Evolutionary conservation across 2,888 invertebrate genomes (phyloP), one percentile per base, ranked within the genome.

Genomic region (Melolontha melolontha): DNA sequence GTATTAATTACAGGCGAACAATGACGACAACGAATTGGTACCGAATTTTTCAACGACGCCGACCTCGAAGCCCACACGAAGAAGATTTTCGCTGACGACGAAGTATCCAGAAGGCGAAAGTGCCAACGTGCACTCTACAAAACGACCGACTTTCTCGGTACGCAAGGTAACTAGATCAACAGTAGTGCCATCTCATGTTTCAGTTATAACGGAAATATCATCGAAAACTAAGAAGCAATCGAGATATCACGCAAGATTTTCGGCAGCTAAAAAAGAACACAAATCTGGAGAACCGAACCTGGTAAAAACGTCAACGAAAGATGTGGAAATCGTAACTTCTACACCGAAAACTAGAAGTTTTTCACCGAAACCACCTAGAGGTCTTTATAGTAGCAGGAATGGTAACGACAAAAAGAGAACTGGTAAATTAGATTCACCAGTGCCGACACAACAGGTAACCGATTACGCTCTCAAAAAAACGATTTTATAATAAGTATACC

Each of bases 221-320:
- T 62, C 75, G 72, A 66, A 72, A 52, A 63, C 62, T 34, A 64
- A 47, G 72, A 76, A 75, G 73, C 72, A 75, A 57, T 76, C 78
- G 71, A 75, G 79, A 77, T 80, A 79, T 76, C 78, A 80, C 62
- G 79, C 80, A 0, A 76, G 78, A 70, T 79, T 78, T 66, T 78
- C 72, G 51, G 68, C 74, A 0, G 68, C 66, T 34, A 70, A 27
- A 27, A 54, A 57, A 29, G 40, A 42, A 5, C 41, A 65, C 2
- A 62, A 55, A 27, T 44, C 27, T 2, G 54, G 12, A 29, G 52
- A 34, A 41, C 40, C 34, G 27, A 50, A 44, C 34, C 17, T 11
- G 12, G 64, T 68, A 12, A 42, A 70, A 66, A 34, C 29, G 14
- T 12, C 8, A 6, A 16, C 5, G 6, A 47, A 47, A 10, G 59